phyloP scores from a whole-genome alignment of 2,113 vertebrate genomes.

The Progne subis region DNA sequence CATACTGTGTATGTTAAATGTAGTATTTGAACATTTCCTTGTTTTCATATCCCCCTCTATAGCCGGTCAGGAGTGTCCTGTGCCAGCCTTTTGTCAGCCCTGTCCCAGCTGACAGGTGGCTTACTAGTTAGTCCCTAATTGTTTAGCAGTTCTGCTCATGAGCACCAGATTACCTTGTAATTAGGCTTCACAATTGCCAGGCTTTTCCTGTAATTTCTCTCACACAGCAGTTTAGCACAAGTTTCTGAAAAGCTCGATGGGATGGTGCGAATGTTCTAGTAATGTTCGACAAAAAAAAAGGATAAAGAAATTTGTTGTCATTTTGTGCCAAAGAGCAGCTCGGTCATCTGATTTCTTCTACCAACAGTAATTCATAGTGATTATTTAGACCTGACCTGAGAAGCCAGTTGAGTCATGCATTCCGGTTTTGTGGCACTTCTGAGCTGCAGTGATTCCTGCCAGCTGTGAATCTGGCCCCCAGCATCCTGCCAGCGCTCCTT shows the following conservation, averaged over 20 bases:
- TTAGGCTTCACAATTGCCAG: not conserved
- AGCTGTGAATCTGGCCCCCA: not conserved
- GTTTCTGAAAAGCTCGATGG: not conserved
- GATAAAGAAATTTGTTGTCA: not conserved
- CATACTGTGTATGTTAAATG: not conserved
- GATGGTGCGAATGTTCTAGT: not conserved
- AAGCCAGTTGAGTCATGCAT: not conserved
- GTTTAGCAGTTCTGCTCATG: not conserved
- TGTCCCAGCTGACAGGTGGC: not conserved
- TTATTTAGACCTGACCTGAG: not conserved
- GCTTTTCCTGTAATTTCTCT: conserved; percentile 8
- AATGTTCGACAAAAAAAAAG: not conserved
- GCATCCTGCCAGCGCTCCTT: not conserved
- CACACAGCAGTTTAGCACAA: not conserved
- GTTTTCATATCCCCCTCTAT: not conserved
- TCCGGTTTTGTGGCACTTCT: not conserved
- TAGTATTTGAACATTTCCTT: not conserved
- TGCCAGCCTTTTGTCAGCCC: not conserved
- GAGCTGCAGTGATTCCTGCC: not conserved
- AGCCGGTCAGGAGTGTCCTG: not conserved
- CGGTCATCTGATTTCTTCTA: not conserved
- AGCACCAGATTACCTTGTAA: not conserved
- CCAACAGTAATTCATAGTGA: not conserved
- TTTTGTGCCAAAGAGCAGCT: not conserved
- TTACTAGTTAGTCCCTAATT: not conserved